These are phyloP conservation scores for Orthonevra nobilis DNA, from an alignment of 2,888 invertebrate species.

Conservation along the genomic window DNA sequence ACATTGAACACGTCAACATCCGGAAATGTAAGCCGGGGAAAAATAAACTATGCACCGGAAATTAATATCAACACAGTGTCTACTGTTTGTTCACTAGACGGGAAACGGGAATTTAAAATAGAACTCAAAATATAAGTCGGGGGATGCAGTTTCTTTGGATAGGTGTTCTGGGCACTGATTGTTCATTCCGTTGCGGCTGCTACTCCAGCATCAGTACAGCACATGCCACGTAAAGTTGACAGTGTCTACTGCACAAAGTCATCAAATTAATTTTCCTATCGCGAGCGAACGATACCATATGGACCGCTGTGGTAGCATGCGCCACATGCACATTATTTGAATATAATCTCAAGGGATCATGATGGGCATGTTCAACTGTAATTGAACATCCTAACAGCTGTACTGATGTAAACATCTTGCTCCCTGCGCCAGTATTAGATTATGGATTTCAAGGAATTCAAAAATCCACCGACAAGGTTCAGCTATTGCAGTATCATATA, in stretches of 20 bases:
- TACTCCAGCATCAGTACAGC: constrained; percentile 28
- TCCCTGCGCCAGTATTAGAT: constrained; percentile 31
- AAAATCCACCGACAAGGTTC: constrained; percentile 19
- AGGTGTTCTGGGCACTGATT: constrained; percentile 36
- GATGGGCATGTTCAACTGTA: constrained; percentile 13
- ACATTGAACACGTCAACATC: constrained; percentile 8
- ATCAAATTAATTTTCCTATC: constrained; percentile 36
- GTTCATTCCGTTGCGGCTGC: constrained; percentile 29
- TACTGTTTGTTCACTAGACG: constrained; percentile 46
- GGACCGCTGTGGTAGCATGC: constrained; percentile 59
- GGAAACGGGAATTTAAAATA: constrained; percentile 59
- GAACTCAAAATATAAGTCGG: constrained; percentile 21
- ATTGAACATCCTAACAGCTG: constrained; percentile 50
- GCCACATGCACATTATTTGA: constrained; percentile 62
- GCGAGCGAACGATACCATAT: constrained; percentile 58
- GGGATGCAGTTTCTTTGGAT: constrained; percentile 28
- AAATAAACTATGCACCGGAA: constrained; percentile 50
- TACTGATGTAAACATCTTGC: constrained; percentile 62
- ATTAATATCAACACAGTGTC: constrained; percentile 36
- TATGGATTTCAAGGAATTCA: constrained; percentile 48
- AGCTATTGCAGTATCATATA: constrained; percentile 42
- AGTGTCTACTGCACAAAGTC: no score
- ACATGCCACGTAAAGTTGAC: constrained; percentile 35
- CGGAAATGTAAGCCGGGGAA: constrained; percentile 19
- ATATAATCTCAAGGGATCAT: constrained; percentile 39